Evolutionary conservation across 2,888 invertebrate species (phyloP), one percentile per base, ranked within the genome.

Genomic region (Eretmocerus hayati): DNA sequence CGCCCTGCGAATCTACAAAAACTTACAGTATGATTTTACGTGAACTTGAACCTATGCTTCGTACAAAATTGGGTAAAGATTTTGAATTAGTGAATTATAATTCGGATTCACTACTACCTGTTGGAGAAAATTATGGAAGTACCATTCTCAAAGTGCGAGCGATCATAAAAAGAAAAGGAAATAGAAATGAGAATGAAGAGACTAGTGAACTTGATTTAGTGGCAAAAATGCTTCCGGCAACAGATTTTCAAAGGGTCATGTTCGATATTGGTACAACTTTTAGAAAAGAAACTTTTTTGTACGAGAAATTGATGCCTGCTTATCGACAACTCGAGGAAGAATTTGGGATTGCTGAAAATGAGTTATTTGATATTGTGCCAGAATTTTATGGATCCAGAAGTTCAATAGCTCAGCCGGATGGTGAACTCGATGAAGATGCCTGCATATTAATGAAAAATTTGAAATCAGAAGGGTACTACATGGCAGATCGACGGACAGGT

Each of bases 101-200:
- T 2, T 57, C 56, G 0, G 46, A 56, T 16, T 37, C 46, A 5
- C 38, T 69, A 9, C 30, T 68, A 13, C 74, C 74, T 16, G 74
- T 77, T 0, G 81, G 81, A 1, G 81, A 81, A 58, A 81, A 81
- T 61, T 81, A 80, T 59, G 81, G 80, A 4, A 81, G 81, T 57
- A 68, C 77, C 1, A 80, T 81, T 69, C 58, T 80, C 1, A 71
- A 73, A 2, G 62, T 66, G 1, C 48, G 60, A 18, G 63, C 61
- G 2, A 37, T 52, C 16, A 53, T 64, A 4, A 56, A n/a, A 13
- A 33, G 33, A 16, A 33, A 33, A 33, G 26, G 11, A n/a, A n/a
- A n/a, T n/a, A n/a, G n/a, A n/a, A n/a, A n/a, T n/a, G n/a, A n/a
- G n/a, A n/a, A n/a, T n/a, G 30, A 21, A 1, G 51, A 59, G 2